Conservation (phyloP, 2,888 invertebrate genomes). For the Luffia ferchaultella region DNA sequence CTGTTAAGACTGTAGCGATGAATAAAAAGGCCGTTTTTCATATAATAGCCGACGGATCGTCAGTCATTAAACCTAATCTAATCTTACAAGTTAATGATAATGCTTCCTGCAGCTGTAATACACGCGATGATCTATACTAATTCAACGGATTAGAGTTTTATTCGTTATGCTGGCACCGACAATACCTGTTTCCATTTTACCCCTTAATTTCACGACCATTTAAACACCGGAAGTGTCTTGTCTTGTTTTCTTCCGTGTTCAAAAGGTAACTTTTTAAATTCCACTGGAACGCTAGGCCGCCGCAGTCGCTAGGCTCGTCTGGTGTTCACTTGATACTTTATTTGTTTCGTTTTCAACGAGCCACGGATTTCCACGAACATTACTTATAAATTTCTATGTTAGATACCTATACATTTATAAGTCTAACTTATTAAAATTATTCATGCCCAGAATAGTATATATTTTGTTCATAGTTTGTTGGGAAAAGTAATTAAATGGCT, state of each 20-base stretch:
- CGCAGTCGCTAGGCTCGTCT: constrained; percentile 29
- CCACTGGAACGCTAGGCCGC: constrained; percentile 32
- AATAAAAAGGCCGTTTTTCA: too few species aligned
- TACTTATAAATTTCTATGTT: too few species aligned
- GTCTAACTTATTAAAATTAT: too few species aligned
- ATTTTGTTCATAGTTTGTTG: too few species aligned
- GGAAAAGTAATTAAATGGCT: too few species aligned
- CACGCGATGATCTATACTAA: neutral
- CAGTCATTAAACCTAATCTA: constrained; percentile 6
- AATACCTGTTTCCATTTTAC: neutral
- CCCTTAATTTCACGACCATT: constrained; percentile 6
- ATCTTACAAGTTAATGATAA: constrained; percentile 16
- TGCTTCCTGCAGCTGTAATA: neutral
- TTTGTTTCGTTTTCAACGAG: constrained; percentile 44
- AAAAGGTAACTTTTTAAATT: constrained; percentile 27
- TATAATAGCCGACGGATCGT: neutral
- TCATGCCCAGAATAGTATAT: too few species aligned
- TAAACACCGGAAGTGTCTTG: constrained; percentile 3
- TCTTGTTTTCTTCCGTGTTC: constrained; percentile 6
- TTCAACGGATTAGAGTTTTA: neutral
- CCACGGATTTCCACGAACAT: constrained; percentile 45
- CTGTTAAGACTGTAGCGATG: too few species aligned
- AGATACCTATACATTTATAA: too few species aligned
- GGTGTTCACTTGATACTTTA: constrained; percentile 32
- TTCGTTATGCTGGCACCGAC: neutral